Conservation (phyloP, 2,888 invertebrate species). For the Drosophila merina region DNA sequence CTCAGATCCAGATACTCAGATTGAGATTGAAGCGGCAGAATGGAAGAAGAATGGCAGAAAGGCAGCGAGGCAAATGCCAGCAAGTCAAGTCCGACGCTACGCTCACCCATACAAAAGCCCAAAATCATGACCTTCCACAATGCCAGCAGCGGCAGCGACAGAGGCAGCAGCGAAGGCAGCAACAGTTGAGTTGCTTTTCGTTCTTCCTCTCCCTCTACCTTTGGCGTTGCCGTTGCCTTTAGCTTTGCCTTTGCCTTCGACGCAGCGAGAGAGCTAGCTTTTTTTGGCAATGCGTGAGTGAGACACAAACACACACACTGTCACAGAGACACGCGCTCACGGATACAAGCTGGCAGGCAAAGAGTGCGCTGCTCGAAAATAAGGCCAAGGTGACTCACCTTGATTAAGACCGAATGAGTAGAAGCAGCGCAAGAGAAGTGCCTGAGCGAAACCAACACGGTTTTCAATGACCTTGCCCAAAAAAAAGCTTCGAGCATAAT, state of each 20-base stretch:
- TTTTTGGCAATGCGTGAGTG: conserved; percentile 72
- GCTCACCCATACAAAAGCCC: conserved; percentile 28
- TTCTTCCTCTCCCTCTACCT: conserved; percentile 34
- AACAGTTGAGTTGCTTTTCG: conserved; percentile 52
- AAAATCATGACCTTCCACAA: conserved; percentile 83
- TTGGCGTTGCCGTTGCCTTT: conserved; percentile 53
- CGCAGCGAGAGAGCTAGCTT: conserved; percentile 21
- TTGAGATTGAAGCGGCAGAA: conserved; percentile 19
- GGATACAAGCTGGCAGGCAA: conserved; percentile 30
- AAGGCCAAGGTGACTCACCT: conserved; percentile 83
- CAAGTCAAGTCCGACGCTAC: conserved; percentile 56
- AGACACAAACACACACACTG: conserved; percentile 30
- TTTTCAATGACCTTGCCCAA: conserved; percentile 79
- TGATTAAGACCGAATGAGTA: conserved; percentile 81
- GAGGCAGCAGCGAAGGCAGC: conserved; percentile 28
- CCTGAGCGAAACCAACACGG: conserved; percentile 44
- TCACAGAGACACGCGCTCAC: conserved; percentile 17
- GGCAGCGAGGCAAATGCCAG: conserved; percentile 33
- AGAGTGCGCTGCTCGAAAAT: conserved; percentile 80
- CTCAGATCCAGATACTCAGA: conserved; percentile 14
- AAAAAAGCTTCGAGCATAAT: conserved; percentile 78
- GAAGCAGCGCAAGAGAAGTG: conserved; percentile 63
- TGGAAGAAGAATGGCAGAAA: conserved; percentile 19
- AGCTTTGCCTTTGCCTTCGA: conserved; percentile 50
- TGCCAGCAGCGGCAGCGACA: conserved; percentile 70